phyloP scores from a whole-genome alignment of 92 coral and sea anemone species.

The Bergia sp. region DNA sequence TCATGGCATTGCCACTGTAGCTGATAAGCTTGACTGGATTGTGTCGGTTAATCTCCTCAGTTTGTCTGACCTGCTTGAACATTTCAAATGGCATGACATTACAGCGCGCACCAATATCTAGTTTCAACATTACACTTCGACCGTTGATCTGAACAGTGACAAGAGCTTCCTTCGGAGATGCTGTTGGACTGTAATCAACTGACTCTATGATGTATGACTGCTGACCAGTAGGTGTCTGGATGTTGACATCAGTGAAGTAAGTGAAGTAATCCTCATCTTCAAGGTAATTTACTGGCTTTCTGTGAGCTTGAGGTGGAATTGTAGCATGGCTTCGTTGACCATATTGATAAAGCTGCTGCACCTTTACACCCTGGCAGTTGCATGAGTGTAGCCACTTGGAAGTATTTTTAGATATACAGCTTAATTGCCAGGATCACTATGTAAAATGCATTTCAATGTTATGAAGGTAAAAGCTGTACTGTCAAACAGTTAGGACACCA shows the following conservation, averaged over 20 bases:
- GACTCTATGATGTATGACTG: conserved; percentile 22
- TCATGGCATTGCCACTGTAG: conserved; percentile 44
- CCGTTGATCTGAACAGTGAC: neutral
- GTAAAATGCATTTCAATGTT: no score
- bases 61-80: conserved; percentile 18
- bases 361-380: no score
- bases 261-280: neutral
- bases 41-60: neutral
- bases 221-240: conserved; percentile 23
- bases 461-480: no score
- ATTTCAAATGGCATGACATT: conserved; percentile 42
- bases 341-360: no score
- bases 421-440: no score
- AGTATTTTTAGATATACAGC: no score
- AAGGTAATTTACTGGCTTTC: neutral
- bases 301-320: neutral
- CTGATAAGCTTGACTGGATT: conserved; percentile 27
- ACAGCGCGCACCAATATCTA: conserved; percentile 51
- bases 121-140: conserved; percentile 31
- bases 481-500: no score
- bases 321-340: no score
- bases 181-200: conserved; percentile 1
- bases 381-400: no score
- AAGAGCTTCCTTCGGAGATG: conserved; percentile 3
- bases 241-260: conserved; percentile 12